A percentile compares a stretch with the other conserved stretches of the same genome.
phyloP scores from a whole-genome alignment of 2,797 vertebrate genomes.

The Novumbra hubbsi region DNA sequence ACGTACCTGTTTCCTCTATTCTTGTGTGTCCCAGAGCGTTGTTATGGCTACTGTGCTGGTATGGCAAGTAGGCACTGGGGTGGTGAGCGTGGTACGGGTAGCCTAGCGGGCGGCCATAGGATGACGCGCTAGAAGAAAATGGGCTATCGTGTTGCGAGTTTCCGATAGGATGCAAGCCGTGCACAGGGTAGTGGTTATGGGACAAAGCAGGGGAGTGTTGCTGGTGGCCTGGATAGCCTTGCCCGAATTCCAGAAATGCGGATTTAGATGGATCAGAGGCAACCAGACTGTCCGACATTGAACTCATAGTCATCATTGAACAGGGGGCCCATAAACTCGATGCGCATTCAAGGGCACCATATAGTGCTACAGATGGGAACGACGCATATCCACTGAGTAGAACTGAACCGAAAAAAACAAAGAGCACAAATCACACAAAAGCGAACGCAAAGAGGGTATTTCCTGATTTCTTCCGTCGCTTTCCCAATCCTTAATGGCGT shows the following conservation, averaged over 20 bases:
- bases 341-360: slow-evolving; percentile 41
- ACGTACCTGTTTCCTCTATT: slow-evolving; percentile 78
- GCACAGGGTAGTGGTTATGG: slow-evolving; percentile 77
- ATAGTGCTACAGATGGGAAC: slow-evolving; percentile 15
- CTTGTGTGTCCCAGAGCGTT: slow-evolving; percentile 67
- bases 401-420: slow-evolving; percentile 4
- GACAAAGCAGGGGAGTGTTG: slow-evolving; percentile 72
- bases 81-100: slow-evolving; percentile 79
- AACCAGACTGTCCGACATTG: slow-evolving; percentile 80
- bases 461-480: background rate
- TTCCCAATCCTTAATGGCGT: slow-evolving; percentile 21
- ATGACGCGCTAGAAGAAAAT: slow-evolving; percentile 64
- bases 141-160: slow-evolving; percentile 75
- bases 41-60: slow-evolving; percentile 72
- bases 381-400: slow-evolving; percentile 18
- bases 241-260: slow-evolving; percentile 83
- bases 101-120: slow-evolving; percentile 75
- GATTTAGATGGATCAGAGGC: slow-evolving; percentile 81
- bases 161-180: slow-evolving; percentile 72
- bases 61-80: slow-evolving; percentile 74
- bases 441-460: slow-evolving; percentile 3
- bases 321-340: slow-evolving; percentile 47
- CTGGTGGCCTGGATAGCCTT: slow-evolving; percentile 74
- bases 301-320: slow-evolving; percentile 86
- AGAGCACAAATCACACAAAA: too few species aligned